Evolutionary conservation across 2,888 invertebrate genomes (phyloP), one percentile per base, ranked within the genome.

Genomic region (Linyphia triangularis): DNA sequence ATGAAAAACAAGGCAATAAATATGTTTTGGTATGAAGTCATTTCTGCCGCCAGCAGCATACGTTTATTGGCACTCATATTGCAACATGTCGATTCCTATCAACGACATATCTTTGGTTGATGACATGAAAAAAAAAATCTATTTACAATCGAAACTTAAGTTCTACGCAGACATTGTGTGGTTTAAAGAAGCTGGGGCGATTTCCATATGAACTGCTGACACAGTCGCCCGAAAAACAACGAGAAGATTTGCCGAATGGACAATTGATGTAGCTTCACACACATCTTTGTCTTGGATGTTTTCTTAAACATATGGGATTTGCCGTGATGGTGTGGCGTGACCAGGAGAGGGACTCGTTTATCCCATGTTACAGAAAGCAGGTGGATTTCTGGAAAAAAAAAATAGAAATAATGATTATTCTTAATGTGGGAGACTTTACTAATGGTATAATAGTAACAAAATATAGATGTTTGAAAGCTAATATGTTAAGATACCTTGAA

Each of bases 21-120:
- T 33, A 83, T 43, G 67, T 69, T 84, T 84, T 77, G 84, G 75
- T 51, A 28, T 5, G 51, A 51, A 30, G 24, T 51, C 77, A 65
- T 77, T 24, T 77, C 69, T 59, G 67, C 67, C 22, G 75, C 28
- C 26, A 33, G 59, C 84, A 69, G 57, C 75, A 61, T 67, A 67
- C 30, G 9, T 16, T 33, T 37, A 40, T 43, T 43, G 40, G 37
- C 65, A 65, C 43, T 26, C n/a, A 69, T 37, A 9, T 59, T 69
- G 69, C 40, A 72, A 43, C 22, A 43, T 67, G 33, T 57, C 33
- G 28, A 24, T 70, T 70, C 16, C 19, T 9, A 10, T 33, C 33
- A 33, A 9, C 33, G 9, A 33, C 22, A 57, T 28, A n/a, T 81
- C 81, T 81, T 81, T 81, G 81, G 81, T 40, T 37, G 40, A 57